These are phyloP conservation scores for Syrmaticus mikado DNA, from an alignment of 2,113 vertebrate species.

Conservation along the genomic window DNA sequence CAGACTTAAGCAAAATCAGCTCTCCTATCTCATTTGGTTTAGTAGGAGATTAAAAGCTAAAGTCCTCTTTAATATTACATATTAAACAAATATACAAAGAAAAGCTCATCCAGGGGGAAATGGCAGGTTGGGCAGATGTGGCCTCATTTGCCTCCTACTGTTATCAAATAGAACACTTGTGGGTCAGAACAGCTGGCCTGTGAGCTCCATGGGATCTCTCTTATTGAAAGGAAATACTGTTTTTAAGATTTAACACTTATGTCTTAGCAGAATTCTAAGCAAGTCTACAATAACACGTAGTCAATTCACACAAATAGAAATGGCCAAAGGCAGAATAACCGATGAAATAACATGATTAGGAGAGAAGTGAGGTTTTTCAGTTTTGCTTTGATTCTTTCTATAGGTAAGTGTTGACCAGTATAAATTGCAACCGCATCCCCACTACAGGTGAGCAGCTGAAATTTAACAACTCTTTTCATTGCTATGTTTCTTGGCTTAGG, in stretches of 20 bases:
- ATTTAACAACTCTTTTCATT: not conserved
- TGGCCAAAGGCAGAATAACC: not conserved
- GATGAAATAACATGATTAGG: not conserved
- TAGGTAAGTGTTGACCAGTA: conserved; percentile 7
- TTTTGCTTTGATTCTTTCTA: conserved; percentile 13
- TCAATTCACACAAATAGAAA: conserved; percentile 23
- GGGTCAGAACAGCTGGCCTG: not conserved
- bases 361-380: not conserved
- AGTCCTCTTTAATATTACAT: conserved; percentile 48
- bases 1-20: conserved; percentile 22
- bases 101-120: not conserved
- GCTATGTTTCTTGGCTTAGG: not conserved
- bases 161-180: conserved; percentile 1
- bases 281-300: not conserved
- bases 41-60: conserved; percentile 46
- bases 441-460: not conserved
- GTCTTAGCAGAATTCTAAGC: conserved; percentile 28
- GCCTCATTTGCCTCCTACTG: conserved; percentile 2
- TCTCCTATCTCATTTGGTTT: conserved; percentile 19
- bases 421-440: not conserved
- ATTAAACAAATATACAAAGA: conserved; percentile 12
- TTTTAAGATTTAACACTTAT: conserved; percentile 15
- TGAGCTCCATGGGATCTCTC: not conserved
- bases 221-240: conserved; percentile 47
- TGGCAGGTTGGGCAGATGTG: not conserved